Evolutionary conservation across 2,113 vertebrate species (phyloP).

Genomic region (Peromyscus leucopus): DNA sequence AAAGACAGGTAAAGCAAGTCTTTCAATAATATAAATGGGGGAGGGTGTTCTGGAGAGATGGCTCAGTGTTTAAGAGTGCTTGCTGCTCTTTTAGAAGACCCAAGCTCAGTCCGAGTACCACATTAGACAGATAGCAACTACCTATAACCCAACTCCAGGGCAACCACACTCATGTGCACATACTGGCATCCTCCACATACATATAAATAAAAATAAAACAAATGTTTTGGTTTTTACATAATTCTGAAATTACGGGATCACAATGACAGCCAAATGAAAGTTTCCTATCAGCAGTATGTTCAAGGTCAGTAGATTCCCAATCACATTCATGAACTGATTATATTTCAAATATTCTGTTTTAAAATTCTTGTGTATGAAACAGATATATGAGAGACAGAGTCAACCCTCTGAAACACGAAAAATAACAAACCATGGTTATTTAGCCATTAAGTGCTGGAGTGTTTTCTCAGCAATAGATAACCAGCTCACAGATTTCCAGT

Average conservation of each 20-base stretch:
- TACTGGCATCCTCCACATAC: not conserved
- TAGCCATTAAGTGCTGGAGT: not conserved
- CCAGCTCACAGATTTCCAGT: not conserved
- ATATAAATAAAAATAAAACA: not conserved
- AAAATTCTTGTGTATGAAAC: not conserved
- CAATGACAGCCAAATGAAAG: conserved; percentile 32
- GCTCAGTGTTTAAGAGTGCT: not conserved
- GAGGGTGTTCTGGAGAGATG: not conserved
- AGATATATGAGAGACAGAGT: not conserved
- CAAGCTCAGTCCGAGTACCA: not conserved
- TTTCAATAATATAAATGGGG: not conserved
- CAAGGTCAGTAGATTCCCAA: not conserved
- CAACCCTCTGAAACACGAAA: not conserved
- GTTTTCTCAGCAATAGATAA: not conserved
- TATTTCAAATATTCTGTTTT: not conserved
- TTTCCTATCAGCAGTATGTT: conserved; percentile 19
- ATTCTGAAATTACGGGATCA: conserved; percentile 37
- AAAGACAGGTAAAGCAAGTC: conserved; percentile 1
- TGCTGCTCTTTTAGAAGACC: not conserved
- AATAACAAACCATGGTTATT: not conserved
- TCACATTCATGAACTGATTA: conserved; percentile 14
- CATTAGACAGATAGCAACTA: too few relatives aligned
- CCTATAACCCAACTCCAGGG: not conserved
- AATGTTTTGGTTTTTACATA: not conserved
- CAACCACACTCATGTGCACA: not conserved